A percentile compares a stretch with the other conserved stretches of the same genome.
These are phyloP conservation scores for Melanaphis sacchari DNA, from an alignment of 1,140 invertebrate species.

Conservation along the genomic window DNA sequence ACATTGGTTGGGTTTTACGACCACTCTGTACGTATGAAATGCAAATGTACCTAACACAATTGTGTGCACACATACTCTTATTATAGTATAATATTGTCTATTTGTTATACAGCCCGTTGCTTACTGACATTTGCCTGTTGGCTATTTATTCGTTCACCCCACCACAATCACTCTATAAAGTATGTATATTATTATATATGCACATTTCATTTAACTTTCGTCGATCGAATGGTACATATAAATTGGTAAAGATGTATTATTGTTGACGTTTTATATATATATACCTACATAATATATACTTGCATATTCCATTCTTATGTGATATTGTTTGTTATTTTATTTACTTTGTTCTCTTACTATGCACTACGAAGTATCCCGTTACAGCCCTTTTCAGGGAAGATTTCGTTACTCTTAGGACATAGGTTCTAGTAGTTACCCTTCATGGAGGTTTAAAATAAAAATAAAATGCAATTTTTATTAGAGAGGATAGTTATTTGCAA, in stretches of 20 bases:
- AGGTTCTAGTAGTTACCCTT: background rate
- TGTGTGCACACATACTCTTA: background rate
- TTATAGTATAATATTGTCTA: conserved; percentile 20
- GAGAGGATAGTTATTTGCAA: background rate
- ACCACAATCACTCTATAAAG: background rate
- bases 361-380: background rate
- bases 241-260: background rate
- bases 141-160: conserved; percentile 29
- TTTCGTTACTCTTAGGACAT: too few relatives aligned
- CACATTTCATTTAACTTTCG: conserved; percentile 13
- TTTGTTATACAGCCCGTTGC: background rate
- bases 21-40: background rate
- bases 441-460: background rate
- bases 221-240: background rate
- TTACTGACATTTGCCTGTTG: background rate
- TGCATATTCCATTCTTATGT: background rate
- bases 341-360: background rate
- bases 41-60: background rate
- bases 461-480: background rate
- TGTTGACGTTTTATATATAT: background rate
- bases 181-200: background rate
- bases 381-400: background rate
- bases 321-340: conserved; percentile 29
- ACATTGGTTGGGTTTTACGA: background rate
- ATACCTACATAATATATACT: background rate